phyloP scores from a whole-genome alignment of 1,140 invertebrate genomes.

The Drosophila fuyamai region DNA sequence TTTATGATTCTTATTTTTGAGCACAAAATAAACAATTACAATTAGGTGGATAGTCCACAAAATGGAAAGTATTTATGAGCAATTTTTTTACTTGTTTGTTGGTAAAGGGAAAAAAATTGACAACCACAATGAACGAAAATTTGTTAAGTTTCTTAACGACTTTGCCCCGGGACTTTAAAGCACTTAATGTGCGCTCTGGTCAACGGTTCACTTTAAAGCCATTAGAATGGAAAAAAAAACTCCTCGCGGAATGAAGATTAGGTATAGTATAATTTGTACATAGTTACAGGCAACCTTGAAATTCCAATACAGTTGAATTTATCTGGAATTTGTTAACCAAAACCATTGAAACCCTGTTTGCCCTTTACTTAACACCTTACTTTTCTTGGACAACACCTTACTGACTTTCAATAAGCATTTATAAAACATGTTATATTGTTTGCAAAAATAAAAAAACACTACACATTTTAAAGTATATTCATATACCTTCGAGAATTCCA shows the following conservation, averaged over 20 bases:
- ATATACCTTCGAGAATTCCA: too few relatives aligned
- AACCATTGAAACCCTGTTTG: too few relatives aligned
- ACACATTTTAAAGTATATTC: background rate
- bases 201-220: conserved; percentile 2
- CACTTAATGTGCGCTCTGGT: background rate
- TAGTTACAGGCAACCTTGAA: background rate
- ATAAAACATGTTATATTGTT: too few relatives aligned
- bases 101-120: conserved; percentile 4
- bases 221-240: conserved; percentile 9
- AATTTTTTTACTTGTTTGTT: conserved; percentile 29
- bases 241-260: background rate
- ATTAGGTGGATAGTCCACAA: conserved; percentile 8
- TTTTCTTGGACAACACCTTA: too few relatives aligned
- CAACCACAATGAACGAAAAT: conserved; percentile 9
- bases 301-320: background rate
- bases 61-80: conserved; percentile 63
- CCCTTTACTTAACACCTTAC: too few relatives aligned
- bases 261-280: background rate
- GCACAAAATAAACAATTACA: conserved; percentile 18
- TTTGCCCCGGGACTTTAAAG: conserved; percentile 17
- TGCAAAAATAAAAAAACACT: background rate
- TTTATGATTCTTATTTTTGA: conserved; percentile 30
- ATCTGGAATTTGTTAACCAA: background rate
- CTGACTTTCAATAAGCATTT: too few relatives aligned
- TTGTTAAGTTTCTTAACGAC: conserved; percentile 16